These are phyloP conservation scores for Branchellion lobata DNA, from an alignment of 2,888 invertebrate genomes.

Conservation along the genomic window DNA sequence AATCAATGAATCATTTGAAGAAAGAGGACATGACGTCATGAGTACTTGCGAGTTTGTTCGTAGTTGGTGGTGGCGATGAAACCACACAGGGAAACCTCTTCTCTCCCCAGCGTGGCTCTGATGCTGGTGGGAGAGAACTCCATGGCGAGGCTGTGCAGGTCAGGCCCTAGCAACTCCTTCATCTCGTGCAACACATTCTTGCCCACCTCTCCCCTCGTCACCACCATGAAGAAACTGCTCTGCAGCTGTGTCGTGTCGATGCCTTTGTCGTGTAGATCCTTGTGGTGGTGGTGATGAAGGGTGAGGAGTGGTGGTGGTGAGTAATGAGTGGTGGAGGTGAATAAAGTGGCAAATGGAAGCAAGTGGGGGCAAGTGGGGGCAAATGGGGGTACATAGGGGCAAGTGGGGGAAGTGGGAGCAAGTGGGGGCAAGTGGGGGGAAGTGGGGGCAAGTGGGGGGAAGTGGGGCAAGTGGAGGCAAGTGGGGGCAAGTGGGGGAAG, in stretches of 20 bases:
- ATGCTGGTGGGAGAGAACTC: constrained; percentile 29
- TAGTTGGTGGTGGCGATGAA: background rate
- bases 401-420: too few relatives aligned
- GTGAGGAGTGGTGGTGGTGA: too few relatives aligned
- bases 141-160: background rate
- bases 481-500: too few relatives aligned
- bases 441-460: too few relatives aligned
- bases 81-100: constrained; percentile 18
- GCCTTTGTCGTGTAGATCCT: background rate
- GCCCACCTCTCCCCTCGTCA: constrained; percentile 34
- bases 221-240: background rate
- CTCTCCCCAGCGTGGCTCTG: constrained; percentile 19
- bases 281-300: background rate
- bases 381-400: too few relatives aligned
- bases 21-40: background rate
- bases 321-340: too few relatives aligned
- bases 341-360: too few relatives aligned
- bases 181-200: constrained; percentile 32
- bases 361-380: too few relatives aligned
- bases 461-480: too few relatives aligned
- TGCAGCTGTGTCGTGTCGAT: background rate
- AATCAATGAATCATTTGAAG: background rate
- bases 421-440: too few relatives aligned
- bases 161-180: constrained; percentile 30
- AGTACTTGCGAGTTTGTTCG: constrained; percentile 11